Evolutionary conservation across 2,888 invertebrate species (phyloP).

Genomic region (Phalera bucephala): DNA sequence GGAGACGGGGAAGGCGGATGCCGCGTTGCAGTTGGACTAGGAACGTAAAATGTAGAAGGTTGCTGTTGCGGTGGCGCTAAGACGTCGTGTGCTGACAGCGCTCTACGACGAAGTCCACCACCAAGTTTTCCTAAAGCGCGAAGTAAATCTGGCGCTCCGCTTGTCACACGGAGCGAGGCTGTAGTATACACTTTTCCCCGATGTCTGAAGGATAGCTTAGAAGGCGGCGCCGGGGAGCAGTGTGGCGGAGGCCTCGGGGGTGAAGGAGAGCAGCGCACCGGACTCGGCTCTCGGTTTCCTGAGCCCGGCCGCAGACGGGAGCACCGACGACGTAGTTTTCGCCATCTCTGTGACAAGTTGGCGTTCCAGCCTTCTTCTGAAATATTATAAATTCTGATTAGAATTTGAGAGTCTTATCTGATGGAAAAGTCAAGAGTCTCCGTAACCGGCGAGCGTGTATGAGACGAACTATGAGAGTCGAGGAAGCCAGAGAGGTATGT

Average conservation of each 20-base stretch:
- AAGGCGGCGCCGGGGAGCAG: conserved; percentile 74
- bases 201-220: conserved; percentile 75
- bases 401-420: not conserved
- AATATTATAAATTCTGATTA: conserved; percentile 3
- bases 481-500: too few species aligned
- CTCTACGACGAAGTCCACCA: conserved; percentile 86
- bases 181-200: conserved; percentile 79
- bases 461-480: too few species aligned
- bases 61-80: conserved; percentile 81
- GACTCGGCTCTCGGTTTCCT: conserved; percentile 78
- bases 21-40: conserved; percentile 81
- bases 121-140: conserved; percentile 88
- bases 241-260: conserved; percentile 76
- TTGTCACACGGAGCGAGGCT: conserved; percentile 74
- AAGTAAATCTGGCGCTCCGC: conserved; percentile 85
- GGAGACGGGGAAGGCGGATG: conserved; percentile 71
- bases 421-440: too few species aligned
- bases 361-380: conserved; percentile 90
- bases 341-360: conserved; percentile 89
- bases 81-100: conserved; percentile 87
- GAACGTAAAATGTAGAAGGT: conserved; percentile 88
- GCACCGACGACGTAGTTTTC: conserved; percentile 87
- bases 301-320: conserved; percentile 86
- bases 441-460: too few species aligned
- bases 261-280: conserved; percentile 82